These are phyloP conservation scores for Drosophila chauvacae DNA, from an alignment of 1,140 invertebrate genomes.

Conservation along the genomic window DNA sequence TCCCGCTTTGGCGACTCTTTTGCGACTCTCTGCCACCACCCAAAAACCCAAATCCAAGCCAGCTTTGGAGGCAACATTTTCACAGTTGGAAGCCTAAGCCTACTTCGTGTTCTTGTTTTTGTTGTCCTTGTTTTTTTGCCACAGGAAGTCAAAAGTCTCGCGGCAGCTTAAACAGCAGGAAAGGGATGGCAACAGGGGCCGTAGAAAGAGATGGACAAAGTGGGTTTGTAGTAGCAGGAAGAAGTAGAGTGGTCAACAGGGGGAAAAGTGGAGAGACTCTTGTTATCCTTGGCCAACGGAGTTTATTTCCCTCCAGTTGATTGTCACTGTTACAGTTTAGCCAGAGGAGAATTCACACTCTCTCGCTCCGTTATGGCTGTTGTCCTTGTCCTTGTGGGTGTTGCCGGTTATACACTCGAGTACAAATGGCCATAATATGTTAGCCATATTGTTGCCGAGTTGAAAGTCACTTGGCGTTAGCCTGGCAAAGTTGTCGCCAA, in stretches of 20 bases:
- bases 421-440: conserved; percentile 77
- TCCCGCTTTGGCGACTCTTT: not conserved
- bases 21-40: not conserved
- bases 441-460: conserved; percentile 61
- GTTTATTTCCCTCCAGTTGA: conserved; percentile 74
- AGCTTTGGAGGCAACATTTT: conserved; percentile 31
- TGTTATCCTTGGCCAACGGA: conserved; percentile 56
- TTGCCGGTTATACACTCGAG: conserved; percentile 42
- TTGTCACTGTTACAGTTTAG: conserved; percentile 62
- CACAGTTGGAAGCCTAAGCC: conserved; percentile 67
- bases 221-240: not conserved
- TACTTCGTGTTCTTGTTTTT: conserved; percentile 45
- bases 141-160: conserved; percentile 80
- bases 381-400: conserved; percentile 25
- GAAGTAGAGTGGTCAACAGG: not conserved
- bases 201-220: not conserved
- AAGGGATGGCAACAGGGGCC: not conserved
- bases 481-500: conserved; percentile 31
- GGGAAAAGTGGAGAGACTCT: conserved; percentile 8
- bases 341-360: conserved; percentile 37
- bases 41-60: conserved; percentile 32
- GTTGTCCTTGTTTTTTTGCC: conserved; percentile 55
- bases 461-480: conserved; percentile 29
- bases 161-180: conserved; percentile 70
- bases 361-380: conserved; percentile 1